Evolutionary conservation across 2,797 vertebrate species (phyloP), one percentile per base, ranked within the genome.

Genomic region (Odontamblyopus lacepedii): DNA sequence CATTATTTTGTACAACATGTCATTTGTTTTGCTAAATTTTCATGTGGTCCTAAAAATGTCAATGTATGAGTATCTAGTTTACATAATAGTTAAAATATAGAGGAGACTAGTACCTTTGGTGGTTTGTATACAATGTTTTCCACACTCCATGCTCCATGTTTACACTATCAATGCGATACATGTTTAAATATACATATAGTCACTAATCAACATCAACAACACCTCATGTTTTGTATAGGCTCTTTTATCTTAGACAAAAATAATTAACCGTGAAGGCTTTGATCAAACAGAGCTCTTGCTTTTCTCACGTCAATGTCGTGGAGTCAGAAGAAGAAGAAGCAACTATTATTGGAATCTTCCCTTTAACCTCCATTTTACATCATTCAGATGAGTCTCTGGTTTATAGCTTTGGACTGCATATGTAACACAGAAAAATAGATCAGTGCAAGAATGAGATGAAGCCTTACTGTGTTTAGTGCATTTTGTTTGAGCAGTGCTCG

Each of bases 371-470:
- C 62, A 61, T 62, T 69, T 23, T 27, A 51, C 55, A 82, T 66
- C 56, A 78, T 65, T 62, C 44, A 13, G 57, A 41, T 15, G 16
- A 77, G 59, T 84, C 62, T 23, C 63, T 26, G 74, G 88, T 88
- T 73, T 70, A 78, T 81, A 61, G 78, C 59, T 57, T 55, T 77
- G 56, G 38, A 69, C 61, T 78, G 41, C 48, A 53, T 18, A 53
- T 6, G n/a, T 64, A 32, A 30, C 32, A n/a, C 26, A 53, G 18
- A n/a, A 5, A 61, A 44, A 59, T 57, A 38, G 19, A 38, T 35
- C 1, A 13, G 60, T 60, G 29, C 9, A 32, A 38, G 53, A 72
- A 57, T 65, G 71, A 48, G 15, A 71, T 63, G n/a, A 75, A 16
- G 15, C 32, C 59, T 13, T 65, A 16, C 29, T 75, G 48, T 56